A percentile compares a stretch with the other conserved stretches of the same genome.
Conservation (phyloP, 2,113 vertebrate genomes). For the Tyto alba region DNA sequence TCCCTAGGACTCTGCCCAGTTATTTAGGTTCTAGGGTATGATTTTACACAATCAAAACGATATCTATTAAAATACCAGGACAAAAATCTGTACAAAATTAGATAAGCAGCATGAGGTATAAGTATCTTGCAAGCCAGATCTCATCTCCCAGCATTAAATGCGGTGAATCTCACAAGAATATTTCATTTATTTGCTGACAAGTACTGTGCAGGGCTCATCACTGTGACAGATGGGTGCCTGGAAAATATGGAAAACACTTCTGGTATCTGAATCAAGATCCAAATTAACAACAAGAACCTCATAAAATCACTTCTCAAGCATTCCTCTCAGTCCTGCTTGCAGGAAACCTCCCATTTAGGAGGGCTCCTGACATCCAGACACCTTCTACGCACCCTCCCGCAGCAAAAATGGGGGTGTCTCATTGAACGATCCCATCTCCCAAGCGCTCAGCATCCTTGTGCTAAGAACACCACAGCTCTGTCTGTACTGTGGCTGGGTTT, state of each 20-base stretch:
- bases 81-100: constrained; percentile 3
- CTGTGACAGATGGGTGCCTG: constrained; percentile 53
- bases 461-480: not conserved
- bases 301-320: not conserved
- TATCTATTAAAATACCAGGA: constrained; percentile 12
- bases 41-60: not conserved
- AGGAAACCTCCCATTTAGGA: not conserved
- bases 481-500: not conserved
- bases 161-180: constrained; percentile 30
- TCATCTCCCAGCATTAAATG: constrained; percentile 21
- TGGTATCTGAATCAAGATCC: constrained; percentile 48
- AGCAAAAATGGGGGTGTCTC: not conserved
- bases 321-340: not conserved
- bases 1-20: not conserved
- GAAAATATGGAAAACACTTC: constrained; percentile 61
- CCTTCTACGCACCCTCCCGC: not conserved
- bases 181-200: constrained; percentile 64
- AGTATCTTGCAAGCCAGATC: not conserved
- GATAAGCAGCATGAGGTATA: not conserved
- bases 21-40: not conserved
- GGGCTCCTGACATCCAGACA: not conserved
- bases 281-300: constrained; percentile 47
- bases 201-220: constrained; percentile 27
- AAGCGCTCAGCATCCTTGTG: not conserved
- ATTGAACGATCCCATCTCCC: not conserved